These are phyloP conservation scores for Tyrannus savana DNA, from an alignment of 2,113 vertebrate species.

Conservation along the genomic window DNA sequence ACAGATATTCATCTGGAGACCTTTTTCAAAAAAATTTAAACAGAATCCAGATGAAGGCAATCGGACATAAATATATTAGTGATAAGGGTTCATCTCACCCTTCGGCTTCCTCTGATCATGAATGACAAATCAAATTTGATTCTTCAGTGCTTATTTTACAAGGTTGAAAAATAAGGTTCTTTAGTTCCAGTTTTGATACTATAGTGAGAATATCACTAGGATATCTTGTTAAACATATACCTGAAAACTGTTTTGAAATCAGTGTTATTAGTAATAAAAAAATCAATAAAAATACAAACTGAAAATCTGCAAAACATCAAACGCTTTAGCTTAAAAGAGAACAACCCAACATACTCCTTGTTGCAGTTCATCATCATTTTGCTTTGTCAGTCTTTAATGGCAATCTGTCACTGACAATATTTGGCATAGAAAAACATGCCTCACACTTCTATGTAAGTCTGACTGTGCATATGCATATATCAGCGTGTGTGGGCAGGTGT, in stretches of 20 bases:
- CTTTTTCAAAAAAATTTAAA: not conserved
- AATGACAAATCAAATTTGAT: not conserved
- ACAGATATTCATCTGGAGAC: not conserved
- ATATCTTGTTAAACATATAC: not conserved
- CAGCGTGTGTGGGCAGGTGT: not conserved
- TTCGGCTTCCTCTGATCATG: not conserved
- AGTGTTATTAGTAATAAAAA: not conserved
- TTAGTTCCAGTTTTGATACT: not conserved
- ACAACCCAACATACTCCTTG: not conserved
- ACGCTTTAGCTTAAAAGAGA: not conserved
- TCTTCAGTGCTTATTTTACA: not conserved
- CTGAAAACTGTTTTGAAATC: not conserved
- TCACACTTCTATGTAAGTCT: not conserved
- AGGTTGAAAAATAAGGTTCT: not conserved
- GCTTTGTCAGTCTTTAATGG: not conserved
- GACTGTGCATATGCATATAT: not conserved
- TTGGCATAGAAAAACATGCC: not conserved
- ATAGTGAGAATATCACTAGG: not conserved
- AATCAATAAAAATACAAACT: not conserved
- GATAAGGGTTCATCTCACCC: not conserved
- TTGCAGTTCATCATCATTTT: slow-evolving; percentile 30
- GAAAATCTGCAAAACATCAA: not conserved
- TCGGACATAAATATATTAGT: not conserved
- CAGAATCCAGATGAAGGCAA: not conserved
- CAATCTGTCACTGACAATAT: not conserved